Conservation (phyloP, 2,113 vertebrate genomes). For the Hemichromis elongatus region DNA sequence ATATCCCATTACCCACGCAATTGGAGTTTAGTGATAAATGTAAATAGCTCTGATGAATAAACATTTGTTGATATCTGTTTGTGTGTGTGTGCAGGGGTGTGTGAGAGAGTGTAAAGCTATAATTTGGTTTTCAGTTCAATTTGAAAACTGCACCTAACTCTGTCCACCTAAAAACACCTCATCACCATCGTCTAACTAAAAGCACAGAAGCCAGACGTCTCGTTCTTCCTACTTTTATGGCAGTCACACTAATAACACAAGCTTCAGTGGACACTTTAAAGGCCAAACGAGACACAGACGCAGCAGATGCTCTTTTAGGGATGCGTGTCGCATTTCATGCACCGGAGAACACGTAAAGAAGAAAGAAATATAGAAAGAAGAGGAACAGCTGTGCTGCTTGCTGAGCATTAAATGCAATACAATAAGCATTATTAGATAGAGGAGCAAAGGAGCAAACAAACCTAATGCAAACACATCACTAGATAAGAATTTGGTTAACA, state of each 20-base stretch:
- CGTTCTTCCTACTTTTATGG: neutral
- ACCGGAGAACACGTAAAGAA: neutral
- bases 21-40: conserved; percentile 16
- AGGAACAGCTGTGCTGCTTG: neutral
- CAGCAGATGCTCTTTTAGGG: conserved; percentile 4
- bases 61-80: neutral
- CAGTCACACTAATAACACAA: neutral
- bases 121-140: neutral
- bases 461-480: neutral
- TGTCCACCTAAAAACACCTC: neutral
- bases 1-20: conserved; percentile 35
- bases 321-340: neutral
- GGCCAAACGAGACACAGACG: neutral
- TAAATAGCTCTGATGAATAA: neutral
- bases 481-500: neutral
- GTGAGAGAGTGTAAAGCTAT: neutral
- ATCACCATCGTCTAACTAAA: neutral
- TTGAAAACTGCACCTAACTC: neutral
- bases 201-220: neutral
- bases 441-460: neutral
- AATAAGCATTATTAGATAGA: neutral
- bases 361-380: neutral
- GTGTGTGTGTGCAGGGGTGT: neutral
- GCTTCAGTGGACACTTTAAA: conserved; percentile 3
- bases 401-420: neutral